phyloP scores from a whole-genome alignment of 2,888 invertebrate genomes.

The Sinopyrophorus schimmeli region DNA sequence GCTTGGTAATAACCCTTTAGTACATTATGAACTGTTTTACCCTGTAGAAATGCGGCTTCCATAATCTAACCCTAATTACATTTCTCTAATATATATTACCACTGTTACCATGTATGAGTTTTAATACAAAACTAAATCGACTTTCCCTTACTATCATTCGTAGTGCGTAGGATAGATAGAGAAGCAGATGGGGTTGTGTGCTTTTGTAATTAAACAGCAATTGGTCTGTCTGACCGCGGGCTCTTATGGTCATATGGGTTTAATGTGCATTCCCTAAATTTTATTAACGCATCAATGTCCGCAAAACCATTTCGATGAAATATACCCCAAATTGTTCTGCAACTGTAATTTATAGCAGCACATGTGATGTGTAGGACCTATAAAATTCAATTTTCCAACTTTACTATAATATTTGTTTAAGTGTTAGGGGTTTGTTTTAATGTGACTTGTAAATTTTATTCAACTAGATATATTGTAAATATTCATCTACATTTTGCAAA shows the following conservation, averaged over 20 bases:
- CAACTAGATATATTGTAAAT: too few species aligned
- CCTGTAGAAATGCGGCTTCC: slow-evolving; percentile 24
- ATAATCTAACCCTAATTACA: slow-evolving; percentile 38
- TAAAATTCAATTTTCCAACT: neutral
- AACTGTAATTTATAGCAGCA: slow-evolving; percentile 25
- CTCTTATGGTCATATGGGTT: slow-evolving; percentile 50
- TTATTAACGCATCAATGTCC: slow-evolving; percentile 49
- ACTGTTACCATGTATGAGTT: too few species aligned
- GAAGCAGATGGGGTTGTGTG: slow-evolving; percentile 13
- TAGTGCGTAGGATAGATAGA: slow-evolving; percentile 3
- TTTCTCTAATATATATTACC: slow-evolving; percentile 31
- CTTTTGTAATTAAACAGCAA: slow-evolving; percentile 43
- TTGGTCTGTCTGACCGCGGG: slow-evolving; percentile 45
- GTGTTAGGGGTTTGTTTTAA: too few species aligned
- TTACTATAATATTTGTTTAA: too few species aligned
- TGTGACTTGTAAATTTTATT: too few species aligned
- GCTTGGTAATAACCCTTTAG: slow-evolving; percentile 6
- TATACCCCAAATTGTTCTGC: slow-evolving; percentile 34
- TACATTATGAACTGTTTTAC: slow-evolving; percentile 18
- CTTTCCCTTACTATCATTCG: too few species aligned
- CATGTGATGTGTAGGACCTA: slow-evolving; percentile 7
- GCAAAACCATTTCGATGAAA: slow-evolving; percentile 41
- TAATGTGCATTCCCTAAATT: slow-evolving; percentile 51
- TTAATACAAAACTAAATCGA: too few species aligned
- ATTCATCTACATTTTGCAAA: too few species aligned